A percentile compares a stretch with the other conserved stretches of the same genome.
Conservation (phyloP, 1,140 invertebrate species). For the Camponotus floridanus region DNA sequence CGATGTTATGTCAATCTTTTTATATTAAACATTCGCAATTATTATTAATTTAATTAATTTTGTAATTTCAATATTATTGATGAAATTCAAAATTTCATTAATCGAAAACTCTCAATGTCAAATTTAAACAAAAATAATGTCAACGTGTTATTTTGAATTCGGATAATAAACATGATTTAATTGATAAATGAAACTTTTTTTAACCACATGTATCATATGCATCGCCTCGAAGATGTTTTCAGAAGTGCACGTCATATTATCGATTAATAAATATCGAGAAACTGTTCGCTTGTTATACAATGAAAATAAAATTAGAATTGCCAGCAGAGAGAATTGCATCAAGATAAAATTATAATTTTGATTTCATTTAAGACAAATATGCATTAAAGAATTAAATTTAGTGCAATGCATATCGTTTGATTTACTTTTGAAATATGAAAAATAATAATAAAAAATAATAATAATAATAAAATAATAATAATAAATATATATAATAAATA, state of each 20-base stretch:
- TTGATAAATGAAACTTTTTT: neutral
- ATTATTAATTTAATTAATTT: neutral
- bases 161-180: neutral
- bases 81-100: neutral
- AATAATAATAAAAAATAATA: neutral
- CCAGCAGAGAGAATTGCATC: neutral
- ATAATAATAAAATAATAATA: too few relatives aligned
- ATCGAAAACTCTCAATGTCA: neutral
- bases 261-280: conserved; percentile 38
- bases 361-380: neutral
- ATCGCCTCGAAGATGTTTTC: neutral
- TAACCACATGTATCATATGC: conserved; percentile 7
- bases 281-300: neutral
- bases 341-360: conserved; percentile 8
- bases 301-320: conserved; percentile 23
- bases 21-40: neutral
- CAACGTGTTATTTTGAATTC: neutral
- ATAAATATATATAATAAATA: too few relatives aligned
- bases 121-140: neutral
- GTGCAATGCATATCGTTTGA: neutral
- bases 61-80: neutral
- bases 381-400: neutral
- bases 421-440: too few relatives aligned
- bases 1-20: neutral
- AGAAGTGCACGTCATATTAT: conserved; percentile 26